Base-by-base conservation (phyloP, 1,140 invertebrate species). In the Anastrepha ludens region DNA sequence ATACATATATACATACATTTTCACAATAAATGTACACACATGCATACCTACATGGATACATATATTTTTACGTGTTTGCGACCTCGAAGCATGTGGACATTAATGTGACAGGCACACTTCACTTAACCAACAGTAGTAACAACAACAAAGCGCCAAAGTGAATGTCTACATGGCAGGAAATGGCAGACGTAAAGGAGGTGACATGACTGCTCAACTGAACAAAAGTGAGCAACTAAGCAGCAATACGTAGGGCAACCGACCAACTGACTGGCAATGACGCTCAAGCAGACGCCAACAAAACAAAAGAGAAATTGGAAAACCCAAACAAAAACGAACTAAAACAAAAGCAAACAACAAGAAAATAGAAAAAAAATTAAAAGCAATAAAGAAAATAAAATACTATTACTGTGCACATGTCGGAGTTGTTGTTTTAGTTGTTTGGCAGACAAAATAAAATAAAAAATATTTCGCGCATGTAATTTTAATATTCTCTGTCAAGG, bases 41-140 rank as follows among this genome's bases (percentile, higher is more conserved):
- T 3, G 55, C n/a, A 55, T 55, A 78, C 11, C 3, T 20, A 78
- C n/a, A 81, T 55, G 9, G n/a, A 13, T 62, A 62, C 17, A 62
- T n/a, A 62, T 62, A 17, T 58, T 81, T 81, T 20, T 81, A 55
- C 17, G 47, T 20, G 20, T 81, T 58, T 50, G 74, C 20, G 29
- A 44, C 15, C 47, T 55, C 17, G 20, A 55, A 81, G 11, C 47
- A 81, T 50, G 47, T 29, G 74, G 74, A 81, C 74, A 81, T 81
- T 81, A 81, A 81, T 81, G 74, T 81, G 74, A 47, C 74, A 81
- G 74, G 74, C 74, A 81, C 74, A 81, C 74, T 81, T 81, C 74
- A 81, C 29, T 81, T 81, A 58, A 81, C 17, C 50, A 81, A 58
- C 74, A 81, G 55, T 47, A 70, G 2, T 20, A 81, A 55, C 7